A percentile compares a stretch with the other conserved stretches of the same genome.
phyloP scores from a whole-genome alignment of 2,797 vertebrate species.

The Amphiprion clarkii region DNA sequence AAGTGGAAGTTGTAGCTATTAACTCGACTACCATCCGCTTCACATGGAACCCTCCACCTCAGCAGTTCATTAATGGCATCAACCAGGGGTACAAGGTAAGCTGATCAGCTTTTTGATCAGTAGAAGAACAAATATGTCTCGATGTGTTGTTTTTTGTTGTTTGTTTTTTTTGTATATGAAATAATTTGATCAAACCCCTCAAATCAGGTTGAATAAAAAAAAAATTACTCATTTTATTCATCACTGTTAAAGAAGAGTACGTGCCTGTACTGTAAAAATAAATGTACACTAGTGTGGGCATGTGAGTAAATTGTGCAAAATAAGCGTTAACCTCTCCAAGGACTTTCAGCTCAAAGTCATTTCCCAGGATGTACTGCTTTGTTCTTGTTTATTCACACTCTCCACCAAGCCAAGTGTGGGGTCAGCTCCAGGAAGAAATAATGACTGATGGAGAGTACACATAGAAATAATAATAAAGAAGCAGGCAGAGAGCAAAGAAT shows the following conservation, averaged over 20 bases:
- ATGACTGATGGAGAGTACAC: constrained; percentile 19
- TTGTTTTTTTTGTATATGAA: too few species aligned
- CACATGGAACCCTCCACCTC: constrained; percentile 94
- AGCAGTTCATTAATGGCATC: constrained; percentile 97
- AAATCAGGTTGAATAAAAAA: constrained; percentile 3
- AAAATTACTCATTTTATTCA: not conserved
- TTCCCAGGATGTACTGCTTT: constrained; percentile 21
- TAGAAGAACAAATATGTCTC: too few species aligned
- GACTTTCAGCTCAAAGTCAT: constrained; percentile 27
- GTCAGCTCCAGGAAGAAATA: constrained; percentile 37
- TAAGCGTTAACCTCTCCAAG: not conserved
- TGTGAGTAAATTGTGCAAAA: not conserved
- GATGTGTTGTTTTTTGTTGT: too few species aligned
- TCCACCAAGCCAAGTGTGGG: constrained; percentile 27
- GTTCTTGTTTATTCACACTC: constrained; percentile 46
- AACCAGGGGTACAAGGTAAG: constrained; percentile 98
- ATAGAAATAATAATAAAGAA: constrained; percentile 36
- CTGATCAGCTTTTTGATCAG: too few species aligned
- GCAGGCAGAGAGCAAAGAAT: constrained; percentile 25
- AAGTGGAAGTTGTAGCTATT: constrained; percentile 89
- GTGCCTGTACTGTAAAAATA: not conserved
- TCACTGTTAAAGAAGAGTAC: not conserved
- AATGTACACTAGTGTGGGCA: not conserved
- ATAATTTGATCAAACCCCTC: not conserved
- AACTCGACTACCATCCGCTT: constrained; percentile 94